Base-by-base conservation (phyloP, 1,140 invertebrate genomes). In the Megathymus violae region DNA sequence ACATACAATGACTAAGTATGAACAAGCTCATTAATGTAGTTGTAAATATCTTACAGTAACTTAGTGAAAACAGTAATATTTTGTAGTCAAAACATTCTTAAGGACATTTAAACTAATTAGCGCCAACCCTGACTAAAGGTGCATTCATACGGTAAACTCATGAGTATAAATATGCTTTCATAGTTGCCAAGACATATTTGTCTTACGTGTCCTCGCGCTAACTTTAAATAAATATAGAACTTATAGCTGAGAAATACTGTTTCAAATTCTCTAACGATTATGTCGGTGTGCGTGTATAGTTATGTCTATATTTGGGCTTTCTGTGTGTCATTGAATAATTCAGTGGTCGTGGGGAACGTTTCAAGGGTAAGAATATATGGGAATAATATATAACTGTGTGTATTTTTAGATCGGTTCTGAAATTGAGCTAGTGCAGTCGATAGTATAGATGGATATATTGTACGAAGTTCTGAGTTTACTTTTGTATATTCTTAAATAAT, bases 311-410 rank as follows among this genome's bases (percentile, higher is more conserved):
- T 89, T 87, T 88, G 85, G 80, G 79, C 76, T 88, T 84, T 88
- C 84, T 80, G 82, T 88, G 82, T 87, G 85, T 85, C 81, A 89
- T 85, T 91, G 84, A 91, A 91, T 91, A 80, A 91, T 91, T 91
- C 84, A 89, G 82, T 79, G 86, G 80, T 85, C 80, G 84, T 85
- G 81, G 83, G 82, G 69, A 80, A 77, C 74, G 80, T 84, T 89
- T 91, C 88, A 91, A 88, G 86, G 86, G 85, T 88, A 91, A 85
- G 77, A 83, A 86, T 82, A 80, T 86, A 85, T 81, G 70, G 76
- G 68, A 70, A 74, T 74, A 76, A 80, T 82, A 76, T 82, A 81
- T 74, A 69, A 70, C 64, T 71, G 52, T 73, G 44, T 36, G 65
- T 69, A 66, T 72, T 70, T 79, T 74, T 79, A 70, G 67, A 58